Evolutionary conservation across 1,140 invertebrate species (phyloP).

Genomic region (Elymnias hypermnestra): DNA sequence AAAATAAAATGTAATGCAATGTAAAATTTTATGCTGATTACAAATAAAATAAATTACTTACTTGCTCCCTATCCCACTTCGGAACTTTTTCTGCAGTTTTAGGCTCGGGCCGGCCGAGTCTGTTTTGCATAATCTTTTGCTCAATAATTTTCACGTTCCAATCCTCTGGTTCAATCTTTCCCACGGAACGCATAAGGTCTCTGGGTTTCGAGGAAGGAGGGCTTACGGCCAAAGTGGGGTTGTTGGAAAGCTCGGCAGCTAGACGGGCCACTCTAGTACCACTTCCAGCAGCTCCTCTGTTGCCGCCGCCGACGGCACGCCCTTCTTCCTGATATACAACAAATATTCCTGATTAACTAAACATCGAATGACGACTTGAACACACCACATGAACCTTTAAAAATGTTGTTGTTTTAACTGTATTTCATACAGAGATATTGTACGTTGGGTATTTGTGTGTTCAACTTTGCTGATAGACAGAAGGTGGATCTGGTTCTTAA

Average conservation of each 20-base stretch:
- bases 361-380: neutral
- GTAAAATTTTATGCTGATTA: too few species aligned
- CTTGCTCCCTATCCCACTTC: conserved; percentile 92
- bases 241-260: conserved; percentile 75
- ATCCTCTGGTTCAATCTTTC: conserved; percentile 92
- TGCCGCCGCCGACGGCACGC: conserved; percentile 42
- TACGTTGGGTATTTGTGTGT: too few species aligned
- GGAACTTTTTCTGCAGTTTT: conserved; percentile 88
- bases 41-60: conserved; percentile 40
- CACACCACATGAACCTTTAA: too few species aligned
- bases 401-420: too few species aligned
- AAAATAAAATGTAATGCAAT: too few species aligned
- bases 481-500: too few species aligned
- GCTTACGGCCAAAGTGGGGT: conserved; percentile 37
- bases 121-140: conserved; percentile 92
- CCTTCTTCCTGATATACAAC: conserved; percentile 49
- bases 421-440: too few species aligned
- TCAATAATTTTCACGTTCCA: conserved; percentile 96
- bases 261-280: conserved; percentile 80
- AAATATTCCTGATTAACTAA: too few species aligned
- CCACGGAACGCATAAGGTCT: conserved; percentile 90
- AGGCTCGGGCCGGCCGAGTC: conserved; percentile 80
- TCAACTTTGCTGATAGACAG: too few species aligned
- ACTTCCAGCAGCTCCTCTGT: conserved; percentile 31
- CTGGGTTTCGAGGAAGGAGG: conserved; percentile 87